Conservation (phyloP, 2,113 vertebrate genomes). For the Larimichthys polyactis region DNA sequence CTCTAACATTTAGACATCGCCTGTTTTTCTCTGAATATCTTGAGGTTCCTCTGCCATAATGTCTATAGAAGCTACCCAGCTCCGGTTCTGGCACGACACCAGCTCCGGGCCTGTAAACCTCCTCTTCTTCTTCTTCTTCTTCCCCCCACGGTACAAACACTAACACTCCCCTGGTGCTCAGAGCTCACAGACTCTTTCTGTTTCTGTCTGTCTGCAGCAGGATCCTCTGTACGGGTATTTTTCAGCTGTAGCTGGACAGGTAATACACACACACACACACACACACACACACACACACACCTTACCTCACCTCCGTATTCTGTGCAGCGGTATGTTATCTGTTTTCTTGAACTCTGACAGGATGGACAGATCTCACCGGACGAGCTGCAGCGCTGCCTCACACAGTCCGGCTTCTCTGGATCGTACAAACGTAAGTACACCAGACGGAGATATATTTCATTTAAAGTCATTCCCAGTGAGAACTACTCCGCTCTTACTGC, state of each 20-base stretch:
- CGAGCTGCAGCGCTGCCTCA: conserved; percentile 94
- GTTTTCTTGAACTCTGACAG: conserved; percentile 68
- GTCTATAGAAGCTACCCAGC: no score
- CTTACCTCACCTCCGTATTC: background rate
- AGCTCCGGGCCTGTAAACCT: no score
- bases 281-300: background rate
- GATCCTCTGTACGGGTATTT: conserved; percentile 85
- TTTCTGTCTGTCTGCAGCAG: conserved; percentile 63
- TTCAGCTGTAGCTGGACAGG: conserved; percentile 81
- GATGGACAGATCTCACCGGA: conserved; percentile 95
- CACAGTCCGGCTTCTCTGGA: conserved; percentile 90
- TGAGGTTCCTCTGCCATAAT: no score
- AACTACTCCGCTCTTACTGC: no score
- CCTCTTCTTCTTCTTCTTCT: no score
- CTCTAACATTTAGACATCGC: no score
- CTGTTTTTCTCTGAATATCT: no score
- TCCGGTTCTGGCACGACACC: no score
- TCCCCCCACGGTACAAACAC: no score
- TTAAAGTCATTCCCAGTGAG: no score
- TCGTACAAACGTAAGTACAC: conserved; percentile 89
- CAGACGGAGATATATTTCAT: no score
- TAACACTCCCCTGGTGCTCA: no score
- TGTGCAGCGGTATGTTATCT: conserved; percentile 5
- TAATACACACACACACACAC: conserved; percentile 32
- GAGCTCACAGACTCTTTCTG: background rate